These are phyloP conservation scores for Dunckerocampus dactyliophorus DNA, from an alignment of 2,113 vertebrate species.

Conservation along the genomic window DNA sequence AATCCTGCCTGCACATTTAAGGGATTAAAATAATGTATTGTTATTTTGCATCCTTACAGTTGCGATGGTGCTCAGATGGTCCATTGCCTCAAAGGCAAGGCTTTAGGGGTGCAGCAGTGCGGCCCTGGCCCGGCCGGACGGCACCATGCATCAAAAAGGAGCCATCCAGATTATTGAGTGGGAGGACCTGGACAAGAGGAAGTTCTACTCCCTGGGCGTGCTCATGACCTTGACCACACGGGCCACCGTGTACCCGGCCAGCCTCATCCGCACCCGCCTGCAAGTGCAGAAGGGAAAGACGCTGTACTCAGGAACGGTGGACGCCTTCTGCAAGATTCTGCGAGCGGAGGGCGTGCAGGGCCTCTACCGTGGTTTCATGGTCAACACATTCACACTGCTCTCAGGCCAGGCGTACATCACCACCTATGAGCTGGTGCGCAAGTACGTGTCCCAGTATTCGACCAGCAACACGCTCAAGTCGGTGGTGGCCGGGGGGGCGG, in stretches of 20 bases:
- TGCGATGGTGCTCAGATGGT: conserved; percentile 19
- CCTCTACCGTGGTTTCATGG: conserved; percentile 91
- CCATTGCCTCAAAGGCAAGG: conserved; percentile 5
- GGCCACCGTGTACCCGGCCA: conserved; percentile 89
- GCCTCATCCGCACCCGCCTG: conserved; percentile 87
- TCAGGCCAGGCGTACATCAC: conserved; percentile 95
- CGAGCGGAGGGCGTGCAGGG: conserved; percentile 79
- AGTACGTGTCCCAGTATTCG: conserved; percentile 81
- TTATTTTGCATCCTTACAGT: conserved; percentile 17
- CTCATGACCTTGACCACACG: conserved; percentile 94
- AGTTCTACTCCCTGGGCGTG: conserved; percentile 91
- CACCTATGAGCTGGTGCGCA: conserved; percentile 90
- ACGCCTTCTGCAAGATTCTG: conserved; percentile 91
- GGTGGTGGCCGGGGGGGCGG: conserved; percentile 85
- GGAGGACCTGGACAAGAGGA: conserved; percentile 97
- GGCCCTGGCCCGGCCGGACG: conserved; percentile 8
- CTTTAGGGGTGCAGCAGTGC: conserved; percentile 29
- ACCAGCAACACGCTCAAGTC: conserved; percentile 90
- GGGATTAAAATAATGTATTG: not conserved
- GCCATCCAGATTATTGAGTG: conserved; percentile 96
- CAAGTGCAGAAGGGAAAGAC: conserved; percentile 94
- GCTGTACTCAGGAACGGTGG: conserved; percentile 86
- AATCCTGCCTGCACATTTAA: not conserved
- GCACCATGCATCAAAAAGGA: conserved; percentile 75
- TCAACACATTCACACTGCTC: conserved; percentile 90